Evolutionary conservation across 2,113 vertebrate genomes (phyloP), one percentile per base, ranked within the genome.

Genomic region (Thunnus thynnus): DNA sequence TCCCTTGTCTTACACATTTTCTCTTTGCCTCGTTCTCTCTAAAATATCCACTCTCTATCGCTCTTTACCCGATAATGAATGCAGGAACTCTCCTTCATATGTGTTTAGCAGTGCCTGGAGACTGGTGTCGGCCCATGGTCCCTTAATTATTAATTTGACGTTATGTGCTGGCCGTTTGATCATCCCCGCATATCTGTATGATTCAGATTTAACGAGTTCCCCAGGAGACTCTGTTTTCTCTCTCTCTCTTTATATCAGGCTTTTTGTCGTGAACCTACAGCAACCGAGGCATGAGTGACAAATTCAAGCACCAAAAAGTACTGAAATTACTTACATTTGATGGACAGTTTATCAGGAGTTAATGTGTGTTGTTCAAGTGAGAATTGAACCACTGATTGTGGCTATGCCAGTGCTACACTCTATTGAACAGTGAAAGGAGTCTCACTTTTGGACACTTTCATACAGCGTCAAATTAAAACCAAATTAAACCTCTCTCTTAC

Each of bases 131-230:
- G 89, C 88, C 91, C 87, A 72, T 75, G 46, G 90, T 86, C 81
- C 56, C 69, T 95, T 92, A 95, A 95, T 95, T 94, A 95, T 95
- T 93, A 89, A 95, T 93, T 89, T 86, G 86, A 84, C 57, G 85
- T 76, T 88, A 87, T 87, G 75, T 25, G 57, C 86, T 76, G 85
- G 86, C 86, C 75, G 90, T 95, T 95, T 95, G 93, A 94, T 95
- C 94, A 88, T 91, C 76, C 80, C 60, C 79, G 79, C 81, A 79
- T 91, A 92, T 91, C 90, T 87, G 88, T 85, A 78, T 85, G 86
- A 93, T 91, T 91, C 86, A 65, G 86, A 93, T 92, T 92, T 92
- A 93, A 91, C 89, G 83, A 89, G 92, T 89, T 91, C 73, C 93
- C 89, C 77, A 51, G 74, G 92, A 93, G 86, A 90, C 72, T 51